phyloP scores from a whole-genome alignment of 2,888 invertebrate genomes.

The Campoletis raptor region DNA sequence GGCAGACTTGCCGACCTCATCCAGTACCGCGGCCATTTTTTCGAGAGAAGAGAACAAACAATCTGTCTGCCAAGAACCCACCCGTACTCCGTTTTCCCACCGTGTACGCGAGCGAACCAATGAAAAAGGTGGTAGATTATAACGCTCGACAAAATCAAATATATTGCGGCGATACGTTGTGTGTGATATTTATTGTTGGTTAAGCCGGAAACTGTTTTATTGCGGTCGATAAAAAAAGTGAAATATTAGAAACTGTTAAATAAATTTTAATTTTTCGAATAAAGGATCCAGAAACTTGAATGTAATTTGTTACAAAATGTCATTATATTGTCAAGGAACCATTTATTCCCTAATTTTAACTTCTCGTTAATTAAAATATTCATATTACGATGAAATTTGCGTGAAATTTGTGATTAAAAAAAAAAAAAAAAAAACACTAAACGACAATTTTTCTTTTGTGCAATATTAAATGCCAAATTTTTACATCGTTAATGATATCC shows the following conservation, averaged over 20 bases:
- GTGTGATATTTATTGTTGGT: neutral
- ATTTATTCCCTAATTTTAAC: too few species aligned
- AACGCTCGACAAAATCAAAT: neutral
- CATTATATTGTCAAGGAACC: too few species aligned
- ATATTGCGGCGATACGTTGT: neutral
- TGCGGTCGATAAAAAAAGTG: neutral
- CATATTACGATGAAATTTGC: too few species aligned
- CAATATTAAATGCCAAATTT: too few species aligned
- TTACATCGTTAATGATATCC: too few species aligned
- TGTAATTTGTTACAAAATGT: neutral
- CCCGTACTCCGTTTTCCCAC: neutral
- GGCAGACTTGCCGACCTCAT: slow-evolving; percentile 86
- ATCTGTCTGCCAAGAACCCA: slow-evolving; percentile 33
- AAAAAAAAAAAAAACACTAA: too few species aligned
- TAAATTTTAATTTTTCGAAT: too few species aligned
- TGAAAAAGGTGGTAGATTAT: neutral
- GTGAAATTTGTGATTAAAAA: too few species aligned
- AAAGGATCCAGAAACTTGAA: neutral
- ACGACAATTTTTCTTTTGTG: too few species aligned
- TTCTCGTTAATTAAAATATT: too few species aligned
- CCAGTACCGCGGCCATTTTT: slow-evolving; percentile 88
- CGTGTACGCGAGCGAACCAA: neutral
- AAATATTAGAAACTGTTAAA: too few species aligned
- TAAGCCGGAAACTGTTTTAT: neutral
- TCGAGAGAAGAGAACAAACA: slow-evolving; percentile 56